Evolutionary conservation across 2,113 vertebrate genomes (phyloP).

Genomic region (Ictalurus punctatus): DNA sequence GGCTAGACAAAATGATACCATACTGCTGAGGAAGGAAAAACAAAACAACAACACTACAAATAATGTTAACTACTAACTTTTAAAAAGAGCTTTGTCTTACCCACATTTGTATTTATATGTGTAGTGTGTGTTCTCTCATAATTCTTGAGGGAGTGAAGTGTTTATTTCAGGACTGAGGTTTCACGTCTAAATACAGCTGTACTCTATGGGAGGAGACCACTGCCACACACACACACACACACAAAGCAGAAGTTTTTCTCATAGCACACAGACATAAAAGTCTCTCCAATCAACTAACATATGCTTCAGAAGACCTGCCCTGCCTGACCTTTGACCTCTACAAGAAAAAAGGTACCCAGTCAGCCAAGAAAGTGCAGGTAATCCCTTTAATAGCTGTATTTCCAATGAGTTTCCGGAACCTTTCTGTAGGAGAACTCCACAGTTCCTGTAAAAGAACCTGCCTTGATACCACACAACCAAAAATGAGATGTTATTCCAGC

Average conservation of each 20-base stretch:
- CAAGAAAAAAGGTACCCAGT: not conserved
- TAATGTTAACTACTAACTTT: not conserved
- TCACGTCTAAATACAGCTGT: not conserved
- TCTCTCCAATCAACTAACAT: not conserved
- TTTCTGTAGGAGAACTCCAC: not conserved
- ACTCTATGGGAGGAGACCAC: slow-evolving; percentile 9
- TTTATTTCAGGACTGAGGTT: slow-evolving; percentile 35
- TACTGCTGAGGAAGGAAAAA: not conserved
- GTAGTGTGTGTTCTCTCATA: not conserved
- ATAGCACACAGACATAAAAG: not conserved
- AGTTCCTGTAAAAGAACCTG: not conserved
- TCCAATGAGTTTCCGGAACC: not conserved
- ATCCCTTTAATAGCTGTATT: not conserved
- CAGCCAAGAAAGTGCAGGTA: not conserved
- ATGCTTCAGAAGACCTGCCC: not conserved
- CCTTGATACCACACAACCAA: not conserved
- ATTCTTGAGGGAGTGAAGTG: not conserved
- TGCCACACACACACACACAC: not conserved
- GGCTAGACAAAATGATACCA: not conserved
- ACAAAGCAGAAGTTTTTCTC: not conserved
- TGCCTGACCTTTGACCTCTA: not conserved
- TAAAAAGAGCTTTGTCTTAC: not conserved
- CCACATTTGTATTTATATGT: not conserved
- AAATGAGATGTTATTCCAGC: not conserved
- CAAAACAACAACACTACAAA: not conserved